Evolutionary conservation across 2,888 invertebrate species (phyloP).

Genomic region (Erebia aethiops): DNA sequence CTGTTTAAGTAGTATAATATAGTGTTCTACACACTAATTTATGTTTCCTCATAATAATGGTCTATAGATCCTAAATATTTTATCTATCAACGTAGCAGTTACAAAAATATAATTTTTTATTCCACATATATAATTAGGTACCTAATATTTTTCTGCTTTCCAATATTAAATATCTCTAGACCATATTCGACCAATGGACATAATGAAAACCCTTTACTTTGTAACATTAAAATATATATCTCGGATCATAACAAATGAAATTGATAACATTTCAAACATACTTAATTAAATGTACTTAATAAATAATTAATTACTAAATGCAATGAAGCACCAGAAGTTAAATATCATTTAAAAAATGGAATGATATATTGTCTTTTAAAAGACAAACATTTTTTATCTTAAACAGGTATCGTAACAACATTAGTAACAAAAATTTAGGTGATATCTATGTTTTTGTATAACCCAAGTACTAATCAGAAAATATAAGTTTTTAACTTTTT

Average conservation of each 20-base stretch:
- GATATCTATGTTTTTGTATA: too few species aligned
- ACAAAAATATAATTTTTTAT: not conserved
- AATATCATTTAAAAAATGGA: not conserved
- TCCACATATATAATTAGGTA: not conserved
- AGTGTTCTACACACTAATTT: too few species aligned
- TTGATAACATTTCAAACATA: not conserved
- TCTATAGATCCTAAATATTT: not conserved
- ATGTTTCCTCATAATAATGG: too few species aligned
- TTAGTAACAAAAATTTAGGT: too few species aligned
- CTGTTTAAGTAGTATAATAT: not conserved
- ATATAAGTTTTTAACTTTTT: too few species aligned
- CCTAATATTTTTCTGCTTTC: not conserved
- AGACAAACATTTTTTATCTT: not conserved
- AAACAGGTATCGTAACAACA: too few species aligned
- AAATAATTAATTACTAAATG: not conserved
- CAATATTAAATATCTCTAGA: not conserved
- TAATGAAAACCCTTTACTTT: too few species aligned
- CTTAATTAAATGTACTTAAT: not conserved
- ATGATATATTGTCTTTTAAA: conserved; percentile 6
- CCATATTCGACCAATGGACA: not conserved
- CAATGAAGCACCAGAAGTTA: conserved; percentile 10
- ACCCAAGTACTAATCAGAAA: too few species aligned
- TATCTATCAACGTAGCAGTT: not conserved
- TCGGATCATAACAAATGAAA: not conserved
- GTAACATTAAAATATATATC: not conserved